Conservation (phyloP, 2,113 vertebrate genomes). For the Haliaeetus leucogaster region DNA sequence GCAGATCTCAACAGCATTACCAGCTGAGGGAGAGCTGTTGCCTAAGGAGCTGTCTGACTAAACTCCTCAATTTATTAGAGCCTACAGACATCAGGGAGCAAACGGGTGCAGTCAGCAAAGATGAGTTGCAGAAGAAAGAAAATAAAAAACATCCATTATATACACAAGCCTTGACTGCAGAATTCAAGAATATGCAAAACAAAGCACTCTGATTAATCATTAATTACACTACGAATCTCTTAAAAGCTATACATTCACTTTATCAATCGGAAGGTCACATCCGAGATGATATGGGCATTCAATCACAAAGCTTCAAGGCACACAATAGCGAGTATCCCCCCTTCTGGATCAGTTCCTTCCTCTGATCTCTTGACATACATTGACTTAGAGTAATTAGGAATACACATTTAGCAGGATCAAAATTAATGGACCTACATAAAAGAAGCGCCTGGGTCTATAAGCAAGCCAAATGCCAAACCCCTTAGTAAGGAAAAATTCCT, state of each 20-base stretch:
- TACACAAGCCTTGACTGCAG: slow-evolving; percentile 27
- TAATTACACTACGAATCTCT: background rate
- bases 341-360: background rate
- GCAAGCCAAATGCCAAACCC: background rate
- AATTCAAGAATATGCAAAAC: slow-evolving; percentile 45
- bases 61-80: slow-evolving; percentile 70
- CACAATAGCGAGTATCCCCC: background rate
- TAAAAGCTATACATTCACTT: slow-evolving; percentile 3
- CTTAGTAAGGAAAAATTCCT: background rate
- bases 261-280: slow-evolving; percentile 7
- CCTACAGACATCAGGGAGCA: slow-evolving; percentile 69
- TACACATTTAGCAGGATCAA: background rate
- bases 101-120: slow-evolving; percentile 62
- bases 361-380: slow-evolving; percentile 36
- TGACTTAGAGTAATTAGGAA: slow-evolving; percentile 29
- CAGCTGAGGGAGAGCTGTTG: slow-evolving; percentile 30
- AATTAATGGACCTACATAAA: background rate
- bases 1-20: slow-evolving; percentile 56
- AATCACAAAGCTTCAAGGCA: slow-evolving; percentile 15
- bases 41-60: slow-evolving; percentile 69
- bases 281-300: slow-evolving; percentile 18
- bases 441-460: background rate
- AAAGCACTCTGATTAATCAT: slow-evolving; percentile 53
- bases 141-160: slow-evolving; percentile 59
- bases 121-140: slow-evolving; percentile 49